Percentiles rank a stretch among this genome's conserved stretches.
Evolutionary conservation across 2,888 invertebrate species (phyloP).

Genomic region (Pachycephus smyrnensis): DNA sequence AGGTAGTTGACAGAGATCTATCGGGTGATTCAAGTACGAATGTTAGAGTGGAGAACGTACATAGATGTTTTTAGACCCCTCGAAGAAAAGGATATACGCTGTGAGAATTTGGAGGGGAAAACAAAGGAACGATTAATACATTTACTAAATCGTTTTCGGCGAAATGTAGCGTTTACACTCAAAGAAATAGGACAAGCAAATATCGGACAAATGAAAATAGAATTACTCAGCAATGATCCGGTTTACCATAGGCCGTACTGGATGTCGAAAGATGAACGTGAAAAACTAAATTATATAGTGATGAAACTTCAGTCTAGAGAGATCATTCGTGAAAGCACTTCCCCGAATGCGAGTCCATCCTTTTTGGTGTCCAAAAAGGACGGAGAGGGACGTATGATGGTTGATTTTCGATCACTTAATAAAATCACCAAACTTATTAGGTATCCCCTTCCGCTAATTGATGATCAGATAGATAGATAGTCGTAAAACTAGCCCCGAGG

Average conservation of each 20-base stretch:
- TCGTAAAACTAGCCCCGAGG: slow-evolving; percentile 12
- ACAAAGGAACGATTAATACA: slow-evolving; percentile 8
- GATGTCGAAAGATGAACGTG: slow-evolving; percentile 16
- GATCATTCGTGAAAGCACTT: slow-evolving; percentile 23
- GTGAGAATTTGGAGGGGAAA: too few relatives aligned
- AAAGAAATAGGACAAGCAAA: background rate
- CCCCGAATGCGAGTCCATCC: slow-evolving; percentile 32
- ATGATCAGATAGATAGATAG: slow-evolving; percentile 49
- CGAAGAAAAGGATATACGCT: too few relatives aligned
- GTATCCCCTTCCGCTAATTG: slow-evolving; percentile 55
- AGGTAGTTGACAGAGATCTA: too few relatives aligned
- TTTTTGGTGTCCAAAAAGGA: slow-evolving; percentile 38
- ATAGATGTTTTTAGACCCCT: too few relatives aligned
- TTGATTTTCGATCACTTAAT: slow-evolving; percentile 51
- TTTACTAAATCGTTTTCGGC: slow-evolving; percentile 14
- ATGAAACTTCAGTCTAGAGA: slow-evolving; percentile 16
- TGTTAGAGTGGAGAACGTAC: too few relatives aligned
- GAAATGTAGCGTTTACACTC: background rate
- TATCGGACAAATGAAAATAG: slow-evolving; percentile 16
- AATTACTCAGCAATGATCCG: slow-evolving; percentile 12
- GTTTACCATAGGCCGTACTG: slow-evolving; percentile 23
- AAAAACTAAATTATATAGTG: slow-evolving; percentile 21
- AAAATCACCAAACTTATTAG: slow-evolving; percentile 45
- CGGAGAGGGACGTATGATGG: slow-evolving; percentile 33
- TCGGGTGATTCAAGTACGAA: too few relatives aligned